phyloP scores from a whole-genome alignment of 2,113 vertebrate species.

The Leucopsar rothschildi region DNA sequence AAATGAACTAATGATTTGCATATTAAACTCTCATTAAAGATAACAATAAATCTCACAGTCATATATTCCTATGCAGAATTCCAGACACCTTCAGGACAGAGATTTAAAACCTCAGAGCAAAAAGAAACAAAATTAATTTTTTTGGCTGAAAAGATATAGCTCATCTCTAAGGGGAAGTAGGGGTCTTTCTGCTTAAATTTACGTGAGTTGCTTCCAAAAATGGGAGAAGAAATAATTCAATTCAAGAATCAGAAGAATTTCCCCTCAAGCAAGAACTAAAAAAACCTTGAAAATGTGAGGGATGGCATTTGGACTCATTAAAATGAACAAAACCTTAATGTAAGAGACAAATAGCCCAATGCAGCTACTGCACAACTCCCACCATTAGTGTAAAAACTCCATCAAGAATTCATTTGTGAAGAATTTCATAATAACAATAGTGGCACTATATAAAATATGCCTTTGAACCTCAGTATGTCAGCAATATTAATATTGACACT shows the following conservation, averaged over 20 bases:
- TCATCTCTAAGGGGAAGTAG: neutral
- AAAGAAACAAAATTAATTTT: neutral
- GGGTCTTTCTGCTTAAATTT: neutral
- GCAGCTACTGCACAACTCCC: neutral
- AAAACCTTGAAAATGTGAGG: neutral
- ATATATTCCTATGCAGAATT: neutral
- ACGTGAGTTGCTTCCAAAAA: neutral
- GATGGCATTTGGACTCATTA: neutral
- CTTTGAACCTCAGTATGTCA: neutral
- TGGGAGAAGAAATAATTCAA: accelerated
- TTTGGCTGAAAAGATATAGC: neutral
- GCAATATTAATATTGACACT: neutral
- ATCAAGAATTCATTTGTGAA: neutral
- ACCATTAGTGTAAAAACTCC: neutral
- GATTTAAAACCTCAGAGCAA: neutral
- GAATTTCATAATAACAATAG: accelerated
- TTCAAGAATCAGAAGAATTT: neutral
- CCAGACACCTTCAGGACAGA: neutral
- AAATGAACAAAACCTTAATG: neutral
- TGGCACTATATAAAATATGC: neutral
- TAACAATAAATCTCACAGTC: neutral
- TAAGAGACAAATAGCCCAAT: neutral
- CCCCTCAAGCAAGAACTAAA: neutral
- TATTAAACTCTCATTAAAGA: neutral
- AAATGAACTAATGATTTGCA: neutral